Base-by-base conservation (phyloP, 2,888 invertebrate species). In the Archaeoteleia sp. region DNA sequence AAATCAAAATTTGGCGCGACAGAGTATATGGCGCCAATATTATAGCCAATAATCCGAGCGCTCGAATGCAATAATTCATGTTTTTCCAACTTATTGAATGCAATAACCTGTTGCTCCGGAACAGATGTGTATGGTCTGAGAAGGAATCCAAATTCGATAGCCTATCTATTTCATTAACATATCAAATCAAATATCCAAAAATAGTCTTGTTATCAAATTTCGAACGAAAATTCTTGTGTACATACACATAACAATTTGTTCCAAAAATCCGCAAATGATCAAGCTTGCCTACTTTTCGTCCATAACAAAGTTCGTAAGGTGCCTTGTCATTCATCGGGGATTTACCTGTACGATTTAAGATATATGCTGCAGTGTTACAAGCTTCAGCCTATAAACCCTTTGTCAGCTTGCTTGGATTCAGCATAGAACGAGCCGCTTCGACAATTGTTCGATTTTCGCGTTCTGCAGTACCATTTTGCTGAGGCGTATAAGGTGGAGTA, bases 181-280 rank as follows among this genome's bases (percentile, higher is more conserved):
- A 71, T 8, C 68, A 62, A 1, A 68, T 53, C 4, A 79, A 63
- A 60, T 70, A 67, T 29, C 76, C 74, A 45, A 70, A 65, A n/a
- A 72, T 46, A 14, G 74, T 76, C 37, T 79, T 78, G 27, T 61
- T 40, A 42, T 77, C 77, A 74, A 75, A 73, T 54, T 79, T 80
- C 34, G 48, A 49, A 42, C 75, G 58, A 32, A 72, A 72, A 42
- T 73, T 70, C 30, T 54, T 70, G 13, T 74, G 71, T 40, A 76
- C 42, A 61, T 79, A 74, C 13, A 65, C 69, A 60, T 71, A 66
- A 32, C 53, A 62, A 10, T 62, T 42, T 5, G 62, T 72, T 15
- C 72, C 73, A 51, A 77, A 67, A 17, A 77, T 69, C 39, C 69
- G 45, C 10, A 76, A 57, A 60, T 75, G 74, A 25, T 61, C 43